Evolutionary conservation across 2,113 vertebrate genomes (phyloP), one percentile per base, ranked within the genome.

Genomic region (Rhinichthys klamathensis): DNA sequence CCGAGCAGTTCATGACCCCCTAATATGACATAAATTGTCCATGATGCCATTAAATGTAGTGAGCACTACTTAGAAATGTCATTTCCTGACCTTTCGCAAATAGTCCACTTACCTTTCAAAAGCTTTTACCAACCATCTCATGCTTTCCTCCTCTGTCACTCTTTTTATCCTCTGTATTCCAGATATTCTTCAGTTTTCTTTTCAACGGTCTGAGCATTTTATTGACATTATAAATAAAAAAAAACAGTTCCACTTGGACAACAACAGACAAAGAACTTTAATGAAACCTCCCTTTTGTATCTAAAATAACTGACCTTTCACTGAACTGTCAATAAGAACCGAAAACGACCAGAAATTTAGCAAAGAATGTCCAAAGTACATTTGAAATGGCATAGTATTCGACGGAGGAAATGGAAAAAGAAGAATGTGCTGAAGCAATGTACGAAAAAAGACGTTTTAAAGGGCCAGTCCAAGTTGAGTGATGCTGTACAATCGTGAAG

Each of bases 181-280:
- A 77, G 74, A 56, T 77, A 35, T 77, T 56, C 49, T 35, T 77
- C 18, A 32, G 25, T 35, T 77, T 8, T 27, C 74, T 77, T 9
- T 49, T 27, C 0, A 27, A 56, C 2, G 8, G 76, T 35, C 54
- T 60, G 54, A 79, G 51, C 30, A 79, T 60, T 79, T 58, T 15
- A 79, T 79, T 9, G 54, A 79, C 54, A 79, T 79, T 79, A 25
- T 79, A 79, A 61, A 79, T 60, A 25, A 61, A 79, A 76, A 79
- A 76, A 54, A 79, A 79, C 54, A 79, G 76, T 79, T 79, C 54
- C 76, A 79, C 76, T 79, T 61, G 76, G 76, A 60, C 54, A 79
- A 79, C 54, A 79, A 41, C 54, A 16, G 32, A 41, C 76, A 61
- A 79, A 60, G 2, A 79, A 38, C 76, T 41, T 61, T 79, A 58